These are phyloP conservation scores for Ciconia nigra DNA, from an alignment of 2,797 vertebrate genomes.

Conservation along the genomic window DNA sequence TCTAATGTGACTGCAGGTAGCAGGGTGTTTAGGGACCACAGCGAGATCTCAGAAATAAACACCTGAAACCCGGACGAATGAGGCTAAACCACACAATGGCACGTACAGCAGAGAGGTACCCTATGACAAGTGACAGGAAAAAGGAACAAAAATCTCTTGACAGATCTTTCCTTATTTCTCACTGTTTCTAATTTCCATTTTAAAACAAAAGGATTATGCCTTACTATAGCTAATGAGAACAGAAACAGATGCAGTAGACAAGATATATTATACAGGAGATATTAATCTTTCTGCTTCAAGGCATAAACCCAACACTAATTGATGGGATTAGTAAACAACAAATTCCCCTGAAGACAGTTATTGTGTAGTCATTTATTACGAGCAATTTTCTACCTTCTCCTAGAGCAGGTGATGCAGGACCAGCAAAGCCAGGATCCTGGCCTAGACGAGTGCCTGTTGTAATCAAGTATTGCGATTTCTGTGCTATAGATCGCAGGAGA, in stretches of 20 bases:
- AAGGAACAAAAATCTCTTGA: background rate
- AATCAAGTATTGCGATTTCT: background rate
- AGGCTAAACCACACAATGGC: background rate
- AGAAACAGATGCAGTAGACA: conserved; percentile 29
- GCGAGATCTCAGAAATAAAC: background rate
- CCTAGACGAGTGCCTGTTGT: background rate
- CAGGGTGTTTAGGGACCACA: background rate
- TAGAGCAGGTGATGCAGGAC: background rate
- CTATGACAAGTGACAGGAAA: background rate
- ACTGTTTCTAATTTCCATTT: conserved; percentile 12
- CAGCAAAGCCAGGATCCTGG: background rate
- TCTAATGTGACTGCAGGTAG: background rate
- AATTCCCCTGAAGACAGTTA: conserved; percentile 9
- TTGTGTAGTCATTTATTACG: background rate
- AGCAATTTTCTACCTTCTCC: background rate
- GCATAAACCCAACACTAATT: conserved; percentile 29
- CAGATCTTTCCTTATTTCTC: background rate
- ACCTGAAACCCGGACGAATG: background rate
- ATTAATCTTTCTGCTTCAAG: conserved; percentile 37
- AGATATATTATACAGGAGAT: conserved; percentile 10
- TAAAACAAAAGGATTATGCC: conserved; percentile 18
- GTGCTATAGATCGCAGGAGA: background rate
- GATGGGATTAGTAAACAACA: conserved; percentile 37
- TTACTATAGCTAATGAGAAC: conserved; percentile 5
- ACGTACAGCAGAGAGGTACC: background rate